Evolutionary conservation across 2,113 vertebrate species (phyloP), one percentile per base, ranked within the genome.

Genomic region (Chionodraco myersi): DNA sequence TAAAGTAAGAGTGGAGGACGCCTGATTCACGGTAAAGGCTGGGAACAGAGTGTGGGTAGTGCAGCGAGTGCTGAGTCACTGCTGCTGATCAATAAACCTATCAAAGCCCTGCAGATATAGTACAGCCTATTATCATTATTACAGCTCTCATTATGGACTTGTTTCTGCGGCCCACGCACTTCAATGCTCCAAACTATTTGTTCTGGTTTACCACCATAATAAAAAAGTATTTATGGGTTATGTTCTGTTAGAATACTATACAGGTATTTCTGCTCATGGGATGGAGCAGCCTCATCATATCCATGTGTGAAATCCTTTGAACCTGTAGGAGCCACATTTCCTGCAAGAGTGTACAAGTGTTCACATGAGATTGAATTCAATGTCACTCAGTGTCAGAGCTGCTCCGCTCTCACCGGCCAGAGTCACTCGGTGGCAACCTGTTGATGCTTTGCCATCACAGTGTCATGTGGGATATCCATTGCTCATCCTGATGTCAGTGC

Each of bases 401-500:
- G 75, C 75, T 56, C 52, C 80, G 69, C 75, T 77, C 66, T 76
- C 70, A 49, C 67, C 2, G 16, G 62, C 73, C 73, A 72, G 75
- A 74, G 86, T 76, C 81, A 70, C 59, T 67, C 63, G 51, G 45
- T 26, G 75, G 76, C 83, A 80, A 84, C 85, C 86, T 86, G 84
- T 87, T 86, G 86, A 88, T 58, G 10, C 75, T 54, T 66, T 51
- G 72, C 70, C 57, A 81, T 83, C 10, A 10, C 72, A 74, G 57
- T 86, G 86, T 89, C 87, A 86, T 26, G 57, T 49, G 88, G 78
- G 72, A 83, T 82, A 83, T 77, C 73, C 71, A 60, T 87, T 81
- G 85, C 89, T 90, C 78, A 76, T 87, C 88, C 83, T 89, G 84
- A 93, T 86, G 75, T 75, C 44, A 70, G 72, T 23, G 72, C 82